Conservation (phyloP, 2,113 vertebrate species). For the Amphiprion ocellaris region DNA sequence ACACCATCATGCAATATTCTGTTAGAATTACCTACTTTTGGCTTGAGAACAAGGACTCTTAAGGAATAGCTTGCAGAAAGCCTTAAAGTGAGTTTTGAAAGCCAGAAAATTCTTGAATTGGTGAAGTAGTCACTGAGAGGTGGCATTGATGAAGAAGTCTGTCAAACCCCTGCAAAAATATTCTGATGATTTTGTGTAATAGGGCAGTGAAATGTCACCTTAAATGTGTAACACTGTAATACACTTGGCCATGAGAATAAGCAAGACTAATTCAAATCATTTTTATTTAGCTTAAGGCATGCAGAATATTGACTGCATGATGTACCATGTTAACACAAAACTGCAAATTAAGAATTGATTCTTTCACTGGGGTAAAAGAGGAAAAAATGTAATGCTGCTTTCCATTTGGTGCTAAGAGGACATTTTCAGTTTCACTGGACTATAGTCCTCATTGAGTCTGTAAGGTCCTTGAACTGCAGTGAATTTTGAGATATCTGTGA, state of each 20-base stretch:
- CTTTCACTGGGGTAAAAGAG: slow-evolving; percentile 5
- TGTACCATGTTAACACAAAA: slow-evolving; percentile 64
- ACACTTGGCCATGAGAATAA: slow-evolving; percentile 33
- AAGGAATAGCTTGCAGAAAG: background rate
- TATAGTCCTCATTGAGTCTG: slow-evolving; percentile 40
- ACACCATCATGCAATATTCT: slow-evolving; percentile 54
- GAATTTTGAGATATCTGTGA: slow-evolving; percentile 65
- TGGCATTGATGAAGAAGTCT: slow-evolving; percentile 32
- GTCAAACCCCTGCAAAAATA: slow-evolving; percentile 5
- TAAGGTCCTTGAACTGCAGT: slow-evolving; percentile 55
- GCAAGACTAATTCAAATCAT: slow-evolving; percentile 51
- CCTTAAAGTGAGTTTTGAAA: slow-evolving; percentile 36
- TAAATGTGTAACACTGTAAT: slow-evolving; percentile 30
- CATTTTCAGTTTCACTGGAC: slow-evolving; percentile 36
- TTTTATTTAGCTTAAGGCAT: slow-evolving; percentile 57
- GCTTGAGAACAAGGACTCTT: slow-evolving; percentile 49
- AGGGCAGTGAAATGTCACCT: slow-evolving; percentile 25
- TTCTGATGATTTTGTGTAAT: background rate
- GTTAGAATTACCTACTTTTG: slow-evolving; percentile 42
- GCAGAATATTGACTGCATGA: slow-evolving; percentile 57
- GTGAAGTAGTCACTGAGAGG: slow-evolving; percentile 19
- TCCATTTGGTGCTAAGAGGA: slow-evolving; percentile 23
- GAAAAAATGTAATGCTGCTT: background rate
- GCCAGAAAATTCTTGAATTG: slow-evolving; percentile 12
- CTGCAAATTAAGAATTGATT: slow-evolving; percentile 75